Evolutionary conservation across 2,888 invertebrate genomes (phyloP).

Genomic region (Ptilodon capucinus): DNA sequence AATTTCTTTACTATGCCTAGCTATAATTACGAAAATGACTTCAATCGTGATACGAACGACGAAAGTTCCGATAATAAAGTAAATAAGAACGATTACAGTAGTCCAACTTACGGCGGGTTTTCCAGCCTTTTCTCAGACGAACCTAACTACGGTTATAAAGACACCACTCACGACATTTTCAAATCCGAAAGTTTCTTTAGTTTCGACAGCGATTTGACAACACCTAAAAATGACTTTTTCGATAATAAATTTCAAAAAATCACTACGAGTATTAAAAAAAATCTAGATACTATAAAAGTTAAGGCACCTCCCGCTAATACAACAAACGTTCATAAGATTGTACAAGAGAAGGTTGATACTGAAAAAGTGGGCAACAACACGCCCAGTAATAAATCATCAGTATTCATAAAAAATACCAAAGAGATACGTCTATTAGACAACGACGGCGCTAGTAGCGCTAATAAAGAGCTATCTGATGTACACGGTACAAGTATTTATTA

Average conservation of each 20-base stretch:
- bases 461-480: slow-evolving; percentile 70
- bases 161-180: slow-evolving; percentile 52
- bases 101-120: slow-evolving; percentile 57
- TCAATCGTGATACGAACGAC: slow-evolving; percentile 44
- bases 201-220: slow-evolving; percentile 72
- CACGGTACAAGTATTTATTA: slow-evolving; percentile 80
- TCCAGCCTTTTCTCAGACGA: slow-evolving; percentile 63
- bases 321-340: slow-evolving; percentile 55
- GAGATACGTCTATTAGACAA: slow-evolving; percentile 73
- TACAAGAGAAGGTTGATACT: slow-evolving; percentile 63
- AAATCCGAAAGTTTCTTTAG: slow-evolving; percentile 67
- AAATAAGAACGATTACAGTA: slow-evolving; percentile 53
- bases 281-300: slow-evolving; percentile 63
- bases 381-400: slow-evolving; percentile 73
- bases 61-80: slow-evolving; percentile 54
- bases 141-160: slow-evolving; percentile 48
- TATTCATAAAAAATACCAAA: slow-evolving; percentile 81
- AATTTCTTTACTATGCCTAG: slow-evolving; percentile 78
- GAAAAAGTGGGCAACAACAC: slow-evolving; percentile 72
- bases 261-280: slow-evolving; percentile 78
- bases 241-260: slow-evolving; percentile 79
- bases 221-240: slow-evolving; percentile 79
- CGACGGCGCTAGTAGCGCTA: slow-evolving; percentile 63
- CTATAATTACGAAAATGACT: slow-evolving; percentile 59
- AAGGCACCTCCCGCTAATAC: slow-evolving; percentile 52